Evolutionary conservation across 2,888 invertebrate species (phyloP).

Genomic region (Plebejus argus): DNA sequence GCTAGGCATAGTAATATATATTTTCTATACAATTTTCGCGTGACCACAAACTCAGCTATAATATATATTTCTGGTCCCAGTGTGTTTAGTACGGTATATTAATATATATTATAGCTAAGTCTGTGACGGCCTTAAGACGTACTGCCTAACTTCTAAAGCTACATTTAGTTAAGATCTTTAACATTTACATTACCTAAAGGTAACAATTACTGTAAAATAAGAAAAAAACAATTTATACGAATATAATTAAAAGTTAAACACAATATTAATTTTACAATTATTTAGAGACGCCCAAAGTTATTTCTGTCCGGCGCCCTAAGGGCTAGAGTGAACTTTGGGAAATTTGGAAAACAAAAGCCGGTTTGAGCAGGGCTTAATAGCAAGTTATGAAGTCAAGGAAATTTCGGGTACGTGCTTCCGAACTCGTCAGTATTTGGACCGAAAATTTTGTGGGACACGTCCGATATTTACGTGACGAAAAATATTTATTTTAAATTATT

Average conservation of each 20-base stretch:
- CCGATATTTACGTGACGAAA: background rate
- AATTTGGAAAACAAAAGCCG: background rate
- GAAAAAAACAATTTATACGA: too few relatives aligned
- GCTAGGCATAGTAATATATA: too few relatives aligned
- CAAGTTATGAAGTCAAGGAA: background rate
- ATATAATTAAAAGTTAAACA: background rate
- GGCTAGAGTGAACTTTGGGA: background rate
- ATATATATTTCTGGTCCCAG: too few relatives aligned
- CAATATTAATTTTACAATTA: background rate
- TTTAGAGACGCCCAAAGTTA: background rate
- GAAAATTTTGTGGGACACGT: background rate
- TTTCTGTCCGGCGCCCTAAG: background rate
- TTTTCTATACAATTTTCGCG: too few relatives aligned
- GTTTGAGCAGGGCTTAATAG: background rate
- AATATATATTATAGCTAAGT: too few relatives aligned
- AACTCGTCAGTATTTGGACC: background rate
- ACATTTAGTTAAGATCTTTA: background rate
- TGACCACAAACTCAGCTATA: too few relatives aligned
- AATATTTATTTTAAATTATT: background rate
- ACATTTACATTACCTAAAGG: too few relatives aligned
- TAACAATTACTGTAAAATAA: too few relatives aligned
- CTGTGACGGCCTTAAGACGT: too few relatives aligned
- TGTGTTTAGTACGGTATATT: too few relatives aligned
- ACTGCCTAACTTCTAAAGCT: too few relatives aligned
- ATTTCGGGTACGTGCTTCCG: background rate